A percentile compares a stretch with the other conserved stretches of the same genome.
Evolutionary conservation across 2,888 invertebrate species (phyloP).

Genomic region (Vesta saturnalis): DNA sequence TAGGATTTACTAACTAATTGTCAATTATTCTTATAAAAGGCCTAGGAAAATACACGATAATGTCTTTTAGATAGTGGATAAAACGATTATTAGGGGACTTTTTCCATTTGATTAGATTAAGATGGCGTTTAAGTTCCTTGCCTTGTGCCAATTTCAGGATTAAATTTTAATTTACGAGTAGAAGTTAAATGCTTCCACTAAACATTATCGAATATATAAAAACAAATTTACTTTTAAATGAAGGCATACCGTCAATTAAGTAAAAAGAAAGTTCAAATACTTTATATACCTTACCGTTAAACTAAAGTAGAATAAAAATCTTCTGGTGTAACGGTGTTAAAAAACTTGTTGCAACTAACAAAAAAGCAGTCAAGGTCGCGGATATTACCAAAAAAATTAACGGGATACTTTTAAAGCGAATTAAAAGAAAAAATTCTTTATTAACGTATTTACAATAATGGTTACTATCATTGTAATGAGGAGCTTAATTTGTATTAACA

Average conservation of each 20-base stretch:
- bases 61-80: slow-evolving; percentile 26
- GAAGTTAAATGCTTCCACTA: background rate
- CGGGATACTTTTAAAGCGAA: slow-evolving; percentile 20
- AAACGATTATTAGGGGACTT: slow-evolving; percentile 30
- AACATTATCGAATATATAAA: background rate
- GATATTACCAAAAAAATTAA: slow-evolving; percentile 33
- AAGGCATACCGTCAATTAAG: slow-evolving; percentile 3
- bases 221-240: slow-evolving; percentile 11
- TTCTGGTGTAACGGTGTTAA: slow-evolving; percentile 30
- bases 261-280: slow-evolving; percentile 6
- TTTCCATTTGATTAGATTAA: slow-evolving; percentile 29
- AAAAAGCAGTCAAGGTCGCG: slow-evolving; percentile 32
- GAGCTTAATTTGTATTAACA: background rate
- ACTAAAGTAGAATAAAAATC: slow-evolving; percentile 21
- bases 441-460: background rate
- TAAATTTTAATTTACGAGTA: slow-evolving; percentile 16
- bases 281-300: slow-evolving; percentile 9
- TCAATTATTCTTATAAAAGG: slow-evolving; percentile 17
- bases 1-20: slow-evolving; percentile 23
- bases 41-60: slow-evolving; percentile 19
- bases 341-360: slow-evolving; percentile 34
- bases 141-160: slow-evolving; percentile 17
- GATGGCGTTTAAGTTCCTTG: background rate
- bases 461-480: background rate
- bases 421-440: slow-evolving; percentile 10